phyloP scores from a whole-genome alignment of 2,113 vertebrate species.

The Rhombomys opimus region DNA sequence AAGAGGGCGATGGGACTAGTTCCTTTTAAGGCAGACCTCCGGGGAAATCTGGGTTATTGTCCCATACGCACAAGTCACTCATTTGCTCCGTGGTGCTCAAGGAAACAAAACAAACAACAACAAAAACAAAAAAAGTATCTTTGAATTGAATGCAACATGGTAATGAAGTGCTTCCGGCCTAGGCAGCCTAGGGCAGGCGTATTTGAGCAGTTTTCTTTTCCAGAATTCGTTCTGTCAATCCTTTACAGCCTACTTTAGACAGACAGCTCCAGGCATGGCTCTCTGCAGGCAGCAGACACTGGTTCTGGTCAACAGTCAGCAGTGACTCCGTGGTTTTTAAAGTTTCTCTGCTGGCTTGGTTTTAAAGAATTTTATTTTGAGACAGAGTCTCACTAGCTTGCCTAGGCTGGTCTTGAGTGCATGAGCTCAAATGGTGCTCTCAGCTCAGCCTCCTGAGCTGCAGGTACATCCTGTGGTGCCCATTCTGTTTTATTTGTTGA shows the following conservation, averaged over 20 bases:
- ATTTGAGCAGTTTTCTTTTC: background rate
- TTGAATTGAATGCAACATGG: background rate
- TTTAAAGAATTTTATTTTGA: background rate
- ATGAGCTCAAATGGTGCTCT: background rate
- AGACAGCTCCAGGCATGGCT: slow-evolving; percentile 19
- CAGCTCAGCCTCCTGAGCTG: background rate
- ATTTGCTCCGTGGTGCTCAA: background rate
- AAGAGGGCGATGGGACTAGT: background rate
- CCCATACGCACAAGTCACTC: background rate
- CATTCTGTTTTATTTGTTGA: slow-evolving; percentile 63
- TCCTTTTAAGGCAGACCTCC: background rate
- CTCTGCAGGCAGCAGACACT: background rate
- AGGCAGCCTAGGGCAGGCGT: background rate
- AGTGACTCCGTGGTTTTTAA: background rate
- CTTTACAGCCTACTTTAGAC: slow-evolving; percentile 23
- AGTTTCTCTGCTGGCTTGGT: background rate
- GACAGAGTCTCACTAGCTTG: too few relatives aligned
- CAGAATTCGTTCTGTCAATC: background rate
- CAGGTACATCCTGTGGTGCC: background rate
- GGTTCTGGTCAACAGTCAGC: background rate
- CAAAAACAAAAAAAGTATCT: background rate
- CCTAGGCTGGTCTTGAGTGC: background rate
- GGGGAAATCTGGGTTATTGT: background rate
- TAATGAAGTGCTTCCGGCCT: background rate
- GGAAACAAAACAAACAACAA: too few relatives aligned